Percentiles rank a stretch among this genome's conserved stretches.
Conservation (phyloP, 2,113 vertebrate species). For the Burhinus bistriatus region DNA sequence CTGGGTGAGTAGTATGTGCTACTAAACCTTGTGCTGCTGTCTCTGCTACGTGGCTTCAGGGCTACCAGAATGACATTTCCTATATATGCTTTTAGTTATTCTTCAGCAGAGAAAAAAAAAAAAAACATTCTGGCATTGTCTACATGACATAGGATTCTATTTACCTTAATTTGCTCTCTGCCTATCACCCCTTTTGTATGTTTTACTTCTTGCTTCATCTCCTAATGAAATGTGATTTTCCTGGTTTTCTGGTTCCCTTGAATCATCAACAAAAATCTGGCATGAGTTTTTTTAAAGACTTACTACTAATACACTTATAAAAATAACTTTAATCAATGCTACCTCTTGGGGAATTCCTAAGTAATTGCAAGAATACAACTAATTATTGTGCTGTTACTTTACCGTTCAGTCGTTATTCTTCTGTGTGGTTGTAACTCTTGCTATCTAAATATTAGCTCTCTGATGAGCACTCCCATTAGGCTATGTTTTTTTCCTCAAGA, state of each 20-base stretch:
- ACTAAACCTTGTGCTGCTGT: neutral
- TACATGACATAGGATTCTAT: neutral
- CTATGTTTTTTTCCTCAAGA: neutral
- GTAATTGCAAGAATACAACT: slow-evolving; percentile 7
- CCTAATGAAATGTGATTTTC: neutral
- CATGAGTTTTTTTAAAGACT: neutral
- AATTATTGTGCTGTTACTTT: slow-evolving; percentile 10
- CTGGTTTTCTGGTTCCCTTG: neutral
- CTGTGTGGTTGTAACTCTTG: neutral
- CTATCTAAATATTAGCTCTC: slow-evolving; percentile 12
- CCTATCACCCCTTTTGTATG: neutral
- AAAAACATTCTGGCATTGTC: neutral
- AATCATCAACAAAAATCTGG: neutral
- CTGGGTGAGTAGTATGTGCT: neutral
- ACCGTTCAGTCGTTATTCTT: neutral
- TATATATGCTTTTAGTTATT: neutral
- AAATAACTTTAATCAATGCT: slow-evolving; percentile 35
- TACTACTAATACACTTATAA: neutral
- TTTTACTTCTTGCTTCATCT: neutral
- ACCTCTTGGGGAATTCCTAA: slow-evolving; percentile 27
- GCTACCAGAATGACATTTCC: neutral
- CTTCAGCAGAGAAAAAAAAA: neutral
- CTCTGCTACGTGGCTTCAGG: neutral
- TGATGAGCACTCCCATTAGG: slow-evolving; percentile 1
- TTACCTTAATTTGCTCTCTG: neutral